Evolutionary conservation across 2,888 invertebrate species (phyloP).

Genomic region (Eumerus sabulonum): DNA sequence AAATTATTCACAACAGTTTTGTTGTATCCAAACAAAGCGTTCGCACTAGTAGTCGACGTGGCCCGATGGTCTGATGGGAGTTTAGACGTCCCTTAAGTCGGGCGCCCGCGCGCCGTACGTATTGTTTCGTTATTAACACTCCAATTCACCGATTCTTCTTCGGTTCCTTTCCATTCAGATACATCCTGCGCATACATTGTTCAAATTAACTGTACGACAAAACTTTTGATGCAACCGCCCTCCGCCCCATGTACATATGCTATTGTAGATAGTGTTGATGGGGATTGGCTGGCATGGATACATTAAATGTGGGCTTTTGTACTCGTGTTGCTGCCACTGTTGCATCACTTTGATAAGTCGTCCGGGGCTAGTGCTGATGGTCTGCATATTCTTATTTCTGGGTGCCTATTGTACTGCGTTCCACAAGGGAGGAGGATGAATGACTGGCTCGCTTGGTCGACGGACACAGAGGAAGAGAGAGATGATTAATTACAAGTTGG

Average conservation of each 20-base stretch:
- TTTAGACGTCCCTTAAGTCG: no score
- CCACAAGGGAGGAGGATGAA: neutral
- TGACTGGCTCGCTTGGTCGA: neutral
- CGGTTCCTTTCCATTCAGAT: constrained; percentile 1
- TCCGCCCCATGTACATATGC: neutral
- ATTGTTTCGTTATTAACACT: constrained; percentile 63
- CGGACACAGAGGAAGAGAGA: neutral
- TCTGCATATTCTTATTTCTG: constrained; percentile 48
- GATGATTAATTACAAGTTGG: constrained; percentile 59
- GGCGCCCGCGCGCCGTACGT: neutral
- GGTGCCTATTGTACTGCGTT: constrained; percentile 19
- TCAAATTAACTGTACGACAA: constrained; percentile 24
- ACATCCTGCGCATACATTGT: constrained; percentile 8
- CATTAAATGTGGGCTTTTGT: constrained; percentile 19
- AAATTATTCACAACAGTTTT: constrained; percentile 64
- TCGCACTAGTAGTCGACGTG: no score
- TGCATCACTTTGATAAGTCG: constrained; percentile 28
- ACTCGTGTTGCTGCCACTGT: constrained; percentile 29
- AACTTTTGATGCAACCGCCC: constrained; percentile 34
- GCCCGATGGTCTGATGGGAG: no score
- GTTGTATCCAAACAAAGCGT: constrained; percentile 55
- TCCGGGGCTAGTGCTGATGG: constrained; percentile 4
- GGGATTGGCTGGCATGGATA: constrained; percentile 12
- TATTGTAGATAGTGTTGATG: no score
- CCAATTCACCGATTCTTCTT: constrained; percentile 59